These are phyloP conservation scores for Rattus rattus DNA, from an alignment of 2,113 vertebrate genomes.

Conservation along the genomic window DNA sequence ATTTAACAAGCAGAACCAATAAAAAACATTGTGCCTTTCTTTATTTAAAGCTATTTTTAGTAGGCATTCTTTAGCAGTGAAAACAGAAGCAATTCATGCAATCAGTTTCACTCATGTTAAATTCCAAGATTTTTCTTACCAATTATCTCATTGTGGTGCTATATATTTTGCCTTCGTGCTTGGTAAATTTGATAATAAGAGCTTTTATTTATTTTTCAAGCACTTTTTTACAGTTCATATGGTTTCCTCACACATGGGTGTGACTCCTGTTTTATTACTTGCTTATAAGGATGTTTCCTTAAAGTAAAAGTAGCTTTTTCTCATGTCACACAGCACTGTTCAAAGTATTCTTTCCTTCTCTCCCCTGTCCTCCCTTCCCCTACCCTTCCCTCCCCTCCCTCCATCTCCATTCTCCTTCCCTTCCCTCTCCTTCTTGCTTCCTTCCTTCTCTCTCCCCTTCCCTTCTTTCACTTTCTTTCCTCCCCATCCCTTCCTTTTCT, in stretches of 20 bases:
- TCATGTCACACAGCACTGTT: no score
- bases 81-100: neutral
- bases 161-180: neutral
- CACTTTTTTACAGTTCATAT: no score
- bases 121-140: neutral
- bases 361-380: no score
- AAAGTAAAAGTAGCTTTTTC: neutral
- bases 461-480: no score
- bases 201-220: neutral
- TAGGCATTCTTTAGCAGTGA: neutral
- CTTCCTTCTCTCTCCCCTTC: rapidly evolving
- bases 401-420: no score
- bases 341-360: neutral
- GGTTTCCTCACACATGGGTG: neutral
- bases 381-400: no score
- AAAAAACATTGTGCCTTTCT: neutral
- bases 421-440: neutral
- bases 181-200: neutral
- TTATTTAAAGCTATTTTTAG: neutral
- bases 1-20: neutral
- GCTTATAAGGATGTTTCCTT: neutral
- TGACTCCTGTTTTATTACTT: neutral
- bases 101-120: neutral
- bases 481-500: no score
- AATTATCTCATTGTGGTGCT: neutral